These are phyloP conservation scores for Chloromyia formosa DNA, from an alignment of 2,888 invertebrate genomes.

Conservation along the genomic window DNA sequence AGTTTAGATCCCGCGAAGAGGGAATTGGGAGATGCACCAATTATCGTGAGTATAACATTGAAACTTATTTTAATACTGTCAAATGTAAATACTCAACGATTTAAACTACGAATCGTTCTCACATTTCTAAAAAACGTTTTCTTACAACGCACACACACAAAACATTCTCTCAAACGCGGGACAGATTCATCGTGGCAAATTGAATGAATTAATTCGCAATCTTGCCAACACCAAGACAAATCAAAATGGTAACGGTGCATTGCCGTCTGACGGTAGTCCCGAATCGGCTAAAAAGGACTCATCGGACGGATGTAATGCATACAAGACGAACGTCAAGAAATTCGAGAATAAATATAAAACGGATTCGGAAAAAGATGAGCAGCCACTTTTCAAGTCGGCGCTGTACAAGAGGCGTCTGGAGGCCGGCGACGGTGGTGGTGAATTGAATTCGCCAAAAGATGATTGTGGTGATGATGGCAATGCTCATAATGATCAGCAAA, in stretches of 20 bases:
- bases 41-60: conserved; percentile 66
- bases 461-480: conserved; percentile 49
- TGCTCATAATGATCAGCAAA: conserved; percentile 45
- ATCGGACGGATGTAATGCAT: conserved; percentile 43
- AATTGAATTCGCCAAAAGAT: conserved; percentile 49
- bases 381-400: conserved; percentile 22
- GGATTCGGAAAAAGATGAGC: conserved; percentile 56
- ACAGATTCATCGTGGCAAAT: conserved; percentile 63
- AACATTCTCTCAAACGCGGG: not conserved
- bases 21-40: conserved; percentile 70
- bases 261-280: not conserved
- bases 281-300: conserved; percentile 45
- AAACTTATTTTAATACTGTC: not conserved
- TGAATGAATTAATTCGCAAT: conserved; percentile 61
- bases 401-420: conserved; percentile 14
- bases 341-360: conserved; percentile 67
- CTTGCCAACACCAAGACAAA: conserved; percentile 59
- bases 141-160: not conserved
- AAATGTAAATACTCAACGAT: not conserved
- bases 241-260: conserved; percentile 34
- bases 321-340: conserved; percentile 71
- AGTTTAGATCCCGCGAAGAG: conserved; percentile 83
- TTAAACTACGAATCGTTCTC: too few relatives aligned
- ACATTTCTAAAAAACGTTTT: too few relatives aligned
- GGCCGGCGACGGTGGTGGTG: conserved; percentile 42